Percentiles rank a stretch among this genome's conserved stretches.
These are phyloP conservation scores for Crypturellus tataupa DNA, from an alignment of 2,797 vertebrate genomes.

Conservation along the genomic window DNA sequence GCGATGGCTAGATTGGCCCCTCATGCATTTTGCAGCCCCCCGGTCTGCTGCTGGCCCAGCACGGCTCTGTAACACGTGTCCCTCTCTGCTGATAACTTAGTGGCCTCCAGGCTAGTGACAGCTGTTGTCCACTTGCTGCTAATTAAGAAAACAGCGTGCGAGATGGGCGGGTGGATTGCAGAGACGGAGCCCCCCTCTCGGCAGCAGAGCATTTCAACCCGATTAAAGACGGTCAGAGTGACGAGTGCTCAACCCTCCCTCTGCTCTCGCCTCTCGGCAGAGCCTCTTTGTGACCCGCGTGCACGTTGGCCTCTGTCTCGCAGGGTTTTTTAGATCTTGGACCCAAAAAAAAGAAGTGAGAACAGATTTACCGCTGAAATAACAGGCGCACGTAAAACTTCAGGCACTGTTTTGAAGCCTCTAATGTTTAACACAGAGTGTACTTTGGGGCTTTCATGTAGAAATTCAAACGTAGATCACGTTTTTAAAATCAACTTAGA, in stretches of 20 bases:
- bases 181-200: not conserved
- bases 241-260: not conserved
- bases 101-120: slow-evolving; percentile 44
- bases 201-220: slow-evolving; percentile 17
- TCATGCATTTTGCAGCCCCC: not conserved
- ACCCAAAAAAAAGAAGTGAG: slow-evolving; percentile 37
- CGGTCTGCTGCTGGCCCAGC: not conserved
- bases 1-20: not conserved
- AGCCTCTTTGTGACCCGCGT: slow-evolving; percentile 3
- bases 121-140: slow-evolving; percentile 63
- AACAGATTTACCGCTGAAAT: slow-evolving; percentile 3
- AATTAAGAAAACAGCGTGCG: slow-evolving; percentile 67
- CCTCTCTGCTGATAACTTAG: slow-evolving; percentile 9
- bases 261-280: not conserved
- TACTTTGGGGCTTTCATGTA: not conserved
- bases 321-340: not conserved
- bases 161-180: not conserved
- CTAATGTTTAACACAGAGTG: not conserved
- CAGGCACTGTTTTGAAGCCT: not conserved
- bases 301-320: not conserved
- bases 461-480: not conserved
- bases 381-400: slow-evolving; percentile 26
- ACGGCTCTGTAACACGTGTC: not conserved
- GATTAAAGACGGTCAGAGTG: slow-evolving; percentile 57
- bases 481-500: not conserved